A percentile compares a stretch with the other conserved stretches of the same genome.
Evolutionary conservation across 2,888 invertebrate species (phyloP).

Genomic region (Nemurella pictetii): DNA sequence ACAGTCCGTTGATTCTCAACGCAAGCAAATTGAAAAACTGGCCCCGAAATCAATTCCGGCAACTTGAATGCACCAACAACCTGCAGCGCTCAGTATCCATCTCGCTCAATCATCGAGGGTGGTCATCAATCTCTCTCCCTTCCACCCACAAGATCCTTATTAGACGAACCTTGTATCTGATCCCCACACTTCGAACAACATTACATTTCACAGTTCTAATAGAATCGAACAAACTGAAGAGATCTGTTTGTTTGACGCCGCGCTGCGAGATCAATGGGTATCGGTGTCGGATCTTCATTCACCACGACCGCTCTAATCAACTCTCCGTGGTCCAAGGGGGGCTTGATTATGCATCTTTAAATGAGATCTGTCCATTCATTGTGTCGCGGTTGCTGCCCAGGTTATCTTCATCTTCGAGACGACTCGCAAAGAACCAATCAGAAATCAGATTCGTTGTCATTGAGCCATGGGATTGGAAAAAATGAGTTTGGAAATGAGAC

Average conservation of each 20-base stretch:
- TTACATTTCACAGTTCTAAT: neutral
- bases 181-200: neutral
- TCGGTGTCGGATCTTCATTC: neutral
- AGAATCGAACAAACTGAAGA: neutral
- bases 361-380: conserved; percentile 21
- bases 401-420: neutral
- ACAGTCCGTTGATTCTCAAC: too few relatives aligned
- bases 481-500: neutral
- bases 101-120: neutral
- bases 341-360: conserved; percentile 21
- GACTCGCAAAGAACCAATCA: neutral
- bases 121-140: neutral
- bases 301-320: neutral
- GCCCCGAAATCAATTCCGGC: neutral
- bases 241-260: neutral
- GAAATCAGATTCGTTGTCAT: neutral
- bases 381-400: neutral
- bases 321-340: neutral
- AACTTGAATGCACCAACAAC: neutral
- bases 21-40: too few relatives aligned
- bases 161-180: neutral
- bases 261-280: neutral
- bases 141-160: neutral
- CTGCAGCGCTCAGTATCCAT: neutral
- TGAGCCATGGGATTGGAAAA: neutral